Conservation (phyloP, 2,113 vertebrate species). For the Azemiops feae region DNA sequence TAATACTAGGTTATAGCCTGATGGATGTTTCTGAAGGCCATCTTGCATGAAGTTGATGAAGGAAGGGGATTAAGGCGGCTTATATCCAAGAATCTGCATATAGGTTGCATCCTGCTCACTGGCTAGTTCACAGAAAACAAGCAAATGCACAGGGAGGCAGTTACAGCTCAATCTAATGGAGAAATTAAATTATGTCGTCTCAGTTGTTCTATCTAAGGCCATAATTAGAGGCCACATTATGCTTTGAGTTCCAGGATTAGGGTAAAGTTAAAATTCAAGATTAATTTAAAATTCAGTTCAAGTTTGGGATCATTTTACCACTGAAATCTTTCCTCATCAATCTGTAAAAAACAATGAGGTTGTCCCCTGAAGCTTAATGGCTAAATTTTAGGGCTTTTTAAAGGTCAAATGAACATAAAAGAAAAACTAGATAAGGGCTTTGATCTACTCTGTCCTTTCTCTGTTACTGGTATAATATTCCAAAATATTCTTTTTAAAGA, state of each 20-base stretch:
- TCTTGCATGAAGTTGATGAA: neutral
- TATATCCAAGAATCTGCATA: neutral
- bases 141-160: neutral
- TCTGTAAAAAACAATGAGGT: neutral
- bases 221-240: neutral
- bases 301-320: neutral
- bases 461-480: neutral
- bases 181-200: neutral
- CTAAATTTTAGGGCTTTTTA: neutral
- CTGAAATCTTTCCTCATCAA: neutral
- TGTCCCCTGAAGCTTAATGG: neutral
- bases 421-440: neutral
- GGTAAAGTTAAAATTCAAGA: neutral
- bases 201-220: neutral
- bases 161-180: neutral
- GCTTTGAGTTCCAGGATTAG: neutral
- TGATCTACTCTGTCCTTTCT: neutral
- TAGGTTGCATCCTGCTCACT: neutral
- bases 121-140: neutral
- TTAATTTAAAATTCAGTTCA: neutral
- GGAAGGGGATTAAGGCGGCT: neutral
- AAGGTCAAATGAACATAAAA: neutral
- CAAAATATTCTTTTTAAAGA: neutral
- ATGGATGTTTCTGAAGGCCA: neutral
- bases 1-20: too few relatives aligned